These are phyloP conservation scores for Pluvialis apricaria DNA, from an alignment of 2,113 vertebrate genomes.

Conservation along the genomic window DNA sequence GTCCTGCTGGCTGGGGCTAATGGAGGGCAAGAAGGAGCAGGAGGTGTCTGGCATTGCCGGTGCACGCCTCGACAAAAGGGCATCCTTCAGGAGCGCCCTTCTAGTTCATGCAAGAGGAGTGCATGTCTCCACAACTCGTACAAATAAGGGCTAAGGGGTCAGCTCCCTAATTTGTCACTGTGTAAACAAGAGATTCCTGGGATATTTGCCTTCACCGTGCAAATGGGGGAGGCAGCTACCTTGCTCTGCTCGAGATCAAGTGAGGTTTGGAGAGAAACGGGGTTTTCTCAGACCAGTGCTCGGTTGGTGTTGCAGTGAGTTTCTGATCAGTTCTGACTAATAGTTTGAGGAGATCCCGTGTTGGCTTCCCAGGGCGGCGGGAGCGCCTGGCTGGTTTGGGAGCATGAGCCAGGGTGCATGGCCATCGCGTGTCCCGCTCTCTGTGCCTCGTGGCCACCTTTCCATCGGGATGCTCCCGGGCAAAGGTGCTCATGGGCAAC, in stretches of 20 bases:
- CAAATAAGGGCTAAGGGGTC: neutral
- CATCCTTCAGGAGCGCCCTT: neutral
- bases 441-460: neutral
- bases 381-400: neutral
- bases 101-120: neutral
- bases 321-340: neutral
- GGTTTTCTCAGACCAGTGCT: neutral
- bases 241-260: neutral
- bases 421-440: rapidly evolving
- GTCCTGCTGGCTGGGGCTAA: neutral
- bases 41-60: neutral
- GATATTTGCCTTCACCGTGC: neutral
- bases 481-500: neutral
- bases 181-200: neutral
- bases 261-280: neutral
- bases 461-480: neutral
- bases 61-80: neutral
- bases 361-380: rapidly evolving
- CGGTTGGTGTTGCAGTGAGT: neutral
- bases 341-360: rapidly evolving
- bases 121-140: neutral
- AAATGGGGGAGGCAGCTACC: neutral
- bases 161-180: neutral
- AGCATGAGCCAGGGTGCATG: neutral
- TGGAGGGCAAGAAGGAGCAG: neutral